Base-by-base conservation (phyloP, 2,888 invertebrate species). In the Gymnoscelis rufifasciata region DNA sequence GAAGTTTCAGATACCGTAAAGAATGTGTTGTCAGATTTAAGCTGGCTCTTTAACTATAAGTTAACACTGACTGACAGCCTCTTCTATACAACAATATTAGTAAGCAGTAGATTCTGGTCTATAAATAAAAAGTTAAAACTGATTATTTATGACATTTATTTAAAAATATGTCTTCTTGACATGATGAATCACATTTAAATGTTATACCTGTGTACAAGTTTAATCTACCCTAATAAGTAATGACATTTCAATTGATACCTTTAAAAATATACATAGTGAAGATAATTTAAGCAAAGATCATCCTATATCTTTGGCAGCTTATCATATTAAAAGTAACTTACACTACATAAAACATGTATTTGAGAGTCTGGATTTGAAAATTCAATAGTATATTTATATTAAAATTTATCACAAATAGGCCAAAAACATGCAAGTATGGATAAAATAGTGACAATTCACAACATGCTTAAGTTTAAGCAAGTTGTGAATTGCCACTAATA, bases 291-390 rank as follows among this genome's bases (percentile, higher is more conserved):
- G 50, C 62, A 67, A 67, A 68, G 66, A 66, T 61, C 59, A 58
- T 54, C 15, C 42, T 3, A 3, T 19, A 59, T 66, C 68, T 68
- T 68, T 68, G 68, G 68, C 60, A 57, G 60, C 56, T 35, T 23
- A 35, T 1, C 10, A 19, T 26, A 62, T 62, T 61, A 43, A 53
- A 53, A 52, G n/a, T n/a, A n/a, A 44, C 29, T 10, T 24, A 5
- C 15, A 39, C 31, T 31, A 6, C 19, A 35, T 3, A 26, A 6
- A 10, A 35, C 19, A 3, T 5, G 23, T 13, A 26, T 23, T 31
- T 12, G n/a, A 40, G 29, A 36, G 13, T 44, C 27, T 33, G 12
- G 11, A 7, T 10, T 31, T 10, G 3, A 19, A 19, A 19, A 3
- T 19, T 19, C 5, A 19, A 3, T 6, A 8, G 26, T 8, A 7